Percentiles rank a stretch among this genome's conserved stretches.
These are phyloP conservation scores for Heteromyza rotundicornis DNA, from an alignment of 2,888 invertebrate genomes.

Conservation along the genomic window DNA sequence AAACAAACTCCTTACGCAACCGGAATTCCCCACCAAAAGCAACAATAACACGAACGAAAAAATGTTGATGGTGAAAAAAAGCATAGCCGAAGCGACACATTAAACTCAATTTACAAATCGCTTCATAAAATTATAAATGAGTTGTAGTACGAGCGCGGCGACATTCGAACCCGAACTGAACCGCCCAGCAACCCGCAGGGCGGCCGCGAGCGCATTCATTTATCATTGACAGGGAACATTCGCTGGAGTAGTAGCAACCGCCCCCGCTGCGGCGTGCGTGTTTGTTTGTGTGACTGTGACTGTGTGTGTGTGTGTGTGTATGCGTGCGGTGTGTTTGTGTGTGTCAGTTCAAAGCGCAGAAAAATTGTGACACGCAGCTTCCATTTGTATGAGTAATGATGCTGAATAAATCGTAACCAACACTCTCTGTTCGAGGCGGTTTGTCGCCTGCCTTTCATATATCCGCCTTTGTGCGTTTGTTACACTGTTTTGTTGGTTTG, in stretches of 20 bases:
- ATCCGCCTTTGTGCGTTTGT: background rate
- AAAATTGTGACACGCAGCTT: conserved; percentile 56
- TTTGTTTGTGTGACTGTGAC: too few relatives aligned
- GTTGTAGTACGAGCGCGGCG: conserved; percentile 29
- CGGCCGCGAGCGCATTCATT: conserved; percentile 35
- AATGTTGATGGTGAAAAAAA: background rate
- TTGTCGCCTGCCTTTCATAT: conserved; percentile 7
- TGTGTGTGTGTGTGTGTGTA: conserved; percentile 7
- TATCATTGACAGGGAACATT: conserved; percentile 43
- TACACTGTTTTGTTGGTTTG: background rate
- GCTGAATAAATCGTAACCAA: conserved; percentile 46
- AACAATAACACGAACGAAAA: background rate
- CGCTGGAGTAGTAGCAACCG: too few relatives aligned
- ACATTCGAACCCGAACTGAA: background rate
- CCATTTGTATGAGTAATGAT: conserved; percentile 57
- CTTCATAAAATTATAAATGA: conserved; percentile 57
- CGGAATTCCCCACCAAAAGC: too few relatives aligned
- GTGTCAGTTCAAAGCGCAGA: conserved; percentile 46
- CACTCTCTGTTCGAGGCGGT: conserved; percentile 13
- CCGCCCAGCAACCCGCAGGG: background rate
- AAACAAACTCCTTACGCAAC: too few relatives aligned
- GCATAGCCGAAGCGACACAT: background rate
- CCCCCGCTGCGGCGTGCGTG: too few relatives aligned
- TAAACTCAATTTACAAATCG: conserved; percentile 46
- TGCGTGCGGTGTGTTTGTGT: background rate